Evolutionary conservation across 2,888 invertebrate species (phyloP).

Genomic region (Danaus chrysippus): DNA sequence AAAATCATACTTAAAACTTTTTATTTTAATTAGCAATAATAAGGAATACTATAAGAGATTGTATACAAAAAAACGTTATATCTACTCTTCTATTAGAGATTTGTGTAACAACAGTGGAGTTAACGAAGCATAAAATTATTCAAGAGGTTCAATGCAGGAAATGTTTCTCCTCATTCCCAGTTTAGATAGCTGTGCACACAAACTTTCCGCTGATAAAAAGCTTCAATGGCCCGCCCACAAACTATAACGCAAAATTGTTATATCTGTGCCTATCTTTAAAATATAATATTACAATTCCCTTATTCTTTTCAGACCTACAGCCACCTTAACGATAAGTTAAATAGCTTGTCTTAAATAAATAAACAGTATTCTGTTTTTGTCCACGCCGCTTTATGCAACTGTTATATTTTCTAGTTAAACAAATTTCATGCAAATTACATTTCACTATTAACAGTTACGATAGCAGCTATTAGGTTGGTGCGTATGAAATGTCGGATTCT

Average conservation of each 20-base stretch:
- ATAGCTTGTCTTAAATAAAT: constrained; percentile 62
- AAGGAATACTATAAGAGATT: too few relatives aligned
- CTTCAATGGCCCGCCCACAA: constrained; percentile 68
- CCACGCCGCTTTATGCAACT: constrained; percentile 37
- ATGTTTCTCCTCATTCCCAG: constrained; percentile 57
- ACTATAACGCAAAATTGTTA: constrained; percentile 72
- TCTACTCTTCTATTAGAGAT: constrained; percentile 51
- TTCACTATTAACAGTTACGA: constrained; percentile 19
- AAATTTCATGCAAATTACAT: constrained; percentile 34
- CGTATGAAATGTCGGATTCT: too few relatives aligned
- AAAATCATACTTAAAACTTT: too few relatives aligned
- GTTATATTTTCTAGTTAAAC: constrained; percentile 28
- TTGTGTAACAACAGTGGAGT: constrained; percentile 59
- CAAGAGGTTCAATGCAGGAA: constrained; percentile 59
- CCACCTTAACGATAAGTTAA: constrained; percentile 56
- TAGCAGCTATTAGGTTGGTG: too few relatives aligned
- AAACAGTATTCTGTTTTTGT: constrained; percentile 51
- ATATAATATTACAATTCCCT: constrained; percentile 47
- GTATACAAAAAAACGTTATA: constrained; percentile 3
- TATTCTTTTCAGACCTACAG: constrained; percentile 46
- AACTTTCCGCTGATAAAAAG: constrained; percentile 71
- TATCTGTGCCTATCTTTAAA: constrained; percentile 41
- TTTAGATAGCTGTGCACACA: constrained; percentile 71
- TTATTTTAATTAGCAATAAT: too few relatives aligned
- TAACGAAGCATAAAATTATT: constrained; percentile 74